A percentile compares a stretch with the other conserved stretches of the same genome.
Evolutionary conservation across 1,140 invertebrate species (phyloP).

Genomic region (Drosophila sproati): DNA sequence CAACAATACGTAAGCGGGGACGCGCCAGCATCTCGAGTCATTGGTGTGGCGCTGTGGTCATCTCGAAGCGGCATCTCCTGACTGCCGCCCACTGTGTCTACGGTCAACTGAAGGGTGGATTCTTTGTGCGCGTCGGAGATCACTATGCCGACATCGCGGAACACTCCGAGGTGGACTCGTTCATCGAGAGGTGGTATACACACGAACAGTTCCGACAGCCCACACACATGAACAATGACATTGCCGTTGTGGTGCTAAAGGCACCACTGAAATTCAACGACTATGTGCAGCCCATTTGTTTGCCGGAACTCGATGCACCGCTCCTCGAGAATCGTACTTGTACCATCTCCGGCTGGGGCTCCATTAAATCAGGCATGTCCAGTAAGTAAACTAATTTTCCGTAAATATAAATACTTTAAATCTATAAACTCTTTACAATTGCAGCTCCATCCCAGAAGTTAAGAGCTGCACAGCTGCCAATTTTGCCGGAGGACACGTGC

Average conservation of each 20-base stretch:
- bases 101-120: conserved; percentile 88
- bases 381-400: conserved; percentile 83
- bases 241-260: conserved; percentile 89
- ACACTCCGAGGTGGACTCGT: conserved; percentile 88
- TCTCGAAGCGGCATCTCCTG: conserved; percentile 89
- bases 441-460: conserved; percentile 91
- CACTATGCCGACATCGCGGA: conserved; percentile 89
- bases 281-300: conserved; percentile 90
- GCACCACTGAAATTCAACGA: conserved; percentile 87
- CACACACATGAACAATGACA: conserved; percentile 90
- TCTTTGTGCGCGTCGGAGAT: conserved; percentile 90
- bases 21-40: conserved; percentile 87
- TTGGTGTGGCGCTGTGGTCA: conserved; percentile 92
- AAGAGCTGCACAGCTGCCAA: conserved; percentile 93
- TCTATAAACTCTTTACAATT: background rate
- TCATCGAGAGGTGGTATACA: conserved; percentile 89
- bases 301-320: conserved; percentile 86
- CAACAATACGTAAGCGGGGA: conserved; percentile 88
- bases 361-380: conserved; percentile 87
- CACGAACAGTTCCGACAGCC: conserved; percentile 89
- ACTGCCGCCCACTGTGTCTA: conserved; percentile 93
- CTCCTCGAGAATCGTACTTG: conserved; percentile 88
- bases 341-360: conserved; percentile 93
- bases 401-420: background rate
- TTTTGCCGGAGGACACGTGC: conserved; percentile 93